Conservation (phyloP, 2,113 vertebrate species). For the Prunella himalayana region DNA sequence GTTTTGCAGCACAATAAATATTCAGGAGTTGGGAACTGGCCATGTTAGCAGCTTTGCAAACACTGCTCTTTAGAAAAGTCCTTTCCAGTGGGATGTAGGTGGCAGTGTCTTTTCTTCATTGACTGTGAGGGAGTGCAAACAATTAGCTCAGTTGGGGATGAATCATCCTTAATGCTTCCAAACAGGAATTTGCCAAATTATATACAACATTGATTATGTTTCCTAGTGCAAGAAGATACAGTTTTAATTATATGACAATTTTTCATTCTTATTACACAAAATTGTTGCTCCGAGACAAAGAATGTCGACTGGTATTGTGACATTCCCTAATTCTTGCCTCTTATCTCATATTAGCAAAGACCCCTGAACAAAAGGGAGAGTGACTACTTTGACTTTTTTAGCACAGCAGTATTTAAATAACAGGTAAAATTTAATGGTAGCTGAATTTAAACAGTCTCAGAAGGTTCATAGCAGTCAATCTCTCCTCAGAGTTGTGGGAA, state of each 20-base stretch:
- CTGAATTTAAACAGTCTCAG: background rate
- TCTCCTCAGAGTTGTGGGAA: background rate
- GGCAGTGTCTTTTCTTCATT: background rate
- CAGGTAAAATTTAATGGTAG: background rate
- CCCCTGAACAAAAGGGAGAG: background rate
- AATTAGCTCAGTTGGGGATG: background rate
- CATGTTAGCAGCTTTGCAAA: background rate
- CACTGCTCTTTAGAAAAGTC: background rate
- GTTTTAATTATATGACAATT: background rate
- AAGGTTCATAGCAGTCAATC: background rate
- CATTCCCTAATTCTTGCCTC: background rate
- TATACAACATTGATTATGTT: background rate
- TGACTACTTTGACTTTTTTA: background rate
- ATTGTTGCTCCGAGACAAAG: background rate
- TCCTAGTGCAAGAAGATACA: background rate
- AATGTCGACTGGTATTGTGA: background rate
- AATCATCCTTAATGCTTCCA: slow-evolving; percentile 8
- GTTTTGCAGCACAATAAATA: background rate
- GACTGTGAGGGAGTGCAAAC: background rate
- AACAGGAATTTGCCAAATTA: slow-evolving; percentile 23
- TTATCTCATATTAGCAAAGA: background rate
- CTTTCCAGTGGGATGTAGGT: background rate
- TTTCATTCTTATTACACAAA: background rate
- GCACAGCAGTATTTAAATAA: background rate
- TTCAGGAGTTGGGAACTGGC: background rate